Evolutionary conservation across 2,888 invertebrate genomes (phyloP).

Genomic region (Dicyrtomina minuta): DNA sequence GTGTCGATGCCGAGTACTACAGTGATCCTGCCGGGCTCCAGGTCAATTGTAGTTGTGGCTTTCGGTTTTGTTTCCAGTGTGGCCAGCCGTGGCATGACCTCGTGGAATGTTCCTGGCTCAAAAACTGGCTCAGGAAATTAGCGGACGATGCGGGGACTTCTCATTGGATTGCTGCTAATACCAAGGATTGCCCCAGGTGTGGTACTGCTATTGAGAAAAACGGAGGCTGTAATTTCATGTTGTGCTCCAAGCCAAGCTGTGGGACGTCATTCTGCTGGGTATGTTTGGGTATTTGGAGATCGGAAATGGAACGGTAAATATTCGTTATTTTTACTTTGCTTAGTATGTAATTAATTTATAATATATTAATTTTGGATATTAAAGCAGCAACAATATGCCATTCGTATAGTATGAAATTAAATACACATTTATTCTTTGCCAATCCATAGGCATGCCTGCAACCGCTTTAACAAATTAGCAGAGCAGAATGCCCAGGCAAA

Average conservation of each 20-base stretch:
- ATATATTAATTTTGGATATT: too few relatives aligned
- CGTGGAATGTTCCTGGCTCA: slow-evolving; percentile 61
- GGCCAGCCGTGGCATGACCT: slow-evolving; percentile 63
- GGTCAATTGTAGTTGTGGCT: slow-evolving; percentile 61
- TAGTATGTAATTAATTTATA: too few relatives aligned
- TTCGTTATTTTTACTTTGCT: too few relatives aligned
- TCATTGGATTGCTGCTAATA: slow-evolving; percentile 65
- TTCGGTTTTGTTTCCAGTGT: slow-evolving; percentile 62
- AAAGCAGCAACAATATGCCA: too few relatives aligned
- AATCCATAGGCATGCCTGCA: slow-evolving; percentile 63
- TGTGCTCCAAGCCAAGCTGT: slow-evolving; percentile 63
- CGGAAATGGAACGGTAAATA: too few relatives aligned
- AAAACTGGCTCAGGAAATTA: slow-evolving; percentile 64
- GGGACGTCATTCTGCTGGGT: slow-evolving; percentile 65
- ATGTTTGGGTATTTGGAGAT: slow-evolving; percentile 64
- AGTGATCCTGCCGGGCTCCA: slow-evolving; percentile 76
- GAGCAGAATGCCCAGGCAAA: slow-evolving; percentile 61
- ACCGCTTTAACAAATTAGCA: slow-evolving; percentile 62
- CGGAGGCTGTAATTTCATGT: slow-evolving; percentile 67
- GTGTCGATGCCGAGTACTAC: slow-evolving; percentile 65
- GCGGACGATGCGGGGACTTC: slow-evolving; percentile 65
- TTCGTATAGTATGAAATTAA: too few relatives aligned
- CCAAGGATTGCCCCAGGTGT: slow-evolving; percentile 65
- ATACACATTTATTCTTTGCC: too few relatives aligned
- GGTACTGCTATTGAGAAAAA: slow-evolving; percentile 58